phyloP scores from a whole-genome alignment of 2,888 invertebrate genomes.

The Tenthredo scrophulariae region DNA sequence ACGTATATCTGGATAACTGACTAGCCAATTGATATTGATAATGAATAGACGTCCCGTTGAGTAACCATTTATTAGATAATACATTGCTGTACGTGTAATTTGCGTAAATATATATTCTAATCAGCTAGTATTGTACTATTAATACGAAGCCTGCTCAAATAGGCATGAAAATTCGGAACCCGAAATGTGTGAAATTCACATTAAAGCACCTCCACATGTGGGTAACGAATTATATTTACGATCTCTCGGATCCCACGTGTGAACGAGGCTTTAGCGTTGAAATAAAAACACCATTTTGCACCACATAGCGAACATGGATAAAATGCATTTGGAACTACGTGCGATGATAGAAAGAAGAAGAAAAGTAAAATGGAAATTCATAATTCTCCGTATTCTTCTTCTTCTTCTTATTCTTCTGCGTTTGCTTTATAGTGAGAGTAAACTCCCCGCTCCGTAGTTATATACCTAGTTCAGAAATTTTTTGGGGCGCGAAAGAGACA shows the following conservation, averaged over 20 bases:
- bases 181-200: neutral
- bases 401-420: neutral
- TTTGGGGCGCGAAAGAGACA: neutral
- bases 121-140: neutral
- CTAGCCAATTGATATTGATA: constrained; percentile 11
- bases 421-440: neutral
- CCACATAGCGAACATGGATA: constrained; percentile 51
- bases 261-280: constrained; percentile 38
- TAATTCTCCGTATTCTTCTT: neutral
- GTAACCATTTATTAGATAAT: neutral
- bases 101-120: neutral
- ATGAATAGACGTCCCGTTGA: constrained; percentile 3
- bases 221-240: neutral
- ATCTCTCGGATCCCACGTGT: constrained; percentile 16
- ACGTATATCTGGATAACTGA: neutral
- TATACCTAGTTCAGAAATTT: neutral
- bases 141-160: neutral
- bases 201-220: constrained; percentile 20
- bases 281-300: constrained; percentile 21
- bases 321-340: neutral
- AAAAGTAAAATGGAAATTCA: neutral
- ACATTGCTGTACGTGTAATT: constrained; percentile 1
- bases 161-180: constrained; percentile 21
- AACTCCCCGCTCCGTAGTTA: neutral
- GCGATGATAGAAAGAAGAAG: neutral